Percentiles rank a stretch among this genome's conserved stretches.
These are phyloP conservation scores for Gymnothorax reevesii DNA, from an alignment of 2,797 vertebrate species.

Conservation along the genomic window DNA sequence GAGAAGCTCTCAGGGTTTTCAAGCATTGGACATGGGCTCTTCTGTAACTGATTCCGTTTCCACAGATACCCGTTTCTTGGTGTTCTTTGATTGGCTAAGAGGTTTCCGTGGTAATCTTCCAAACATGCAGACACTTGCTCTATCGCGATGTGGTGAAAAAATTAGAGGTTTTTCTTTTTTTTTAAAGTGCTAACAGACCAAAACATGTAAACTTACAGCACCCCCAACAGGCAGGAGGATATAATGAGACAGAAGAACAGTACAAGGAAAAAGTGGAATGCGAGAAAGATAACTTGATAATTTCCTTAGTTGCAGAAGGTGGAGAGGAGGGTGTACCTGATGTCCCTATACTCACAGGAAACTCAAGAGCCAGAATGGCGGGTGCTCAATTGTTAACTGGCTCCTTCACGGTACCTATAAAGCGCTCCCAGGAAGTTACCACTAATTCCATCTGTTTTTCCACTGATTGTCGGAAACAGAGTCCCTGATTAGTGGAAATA, in stretches of 20 bases:
- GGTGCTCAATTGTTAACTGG: background rate
- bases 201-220: slow-evolving; percentile 41
- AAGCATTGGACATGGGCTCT: too few relatives aligned
- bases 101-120: background rate
- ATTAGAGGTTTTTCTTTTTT: background rate
- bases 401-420: background rate
- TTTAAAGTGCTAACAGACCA: slow-evolving; percentile 34
- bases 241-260: background rate
- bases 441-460: background rate
- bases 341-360: background rate
- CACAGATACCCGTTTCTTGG: background rate
- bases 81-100: background rate
- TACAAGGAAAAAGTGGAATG: background rate
- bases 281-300: background rate
- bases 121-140: background rate
- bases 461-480: background rate
- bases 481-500: background rate
- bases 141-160: background rate
- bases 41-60: too few relatives aligned
- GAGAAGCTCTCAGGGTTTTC: too few relatives aligned
- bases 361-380: background rate
- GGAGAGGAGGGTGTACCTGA: background rate
- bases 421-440: background rate
- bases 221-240: background rate
- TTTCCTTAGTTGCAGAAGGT: too few relatives aligned